Evolutionary conservation across 2,888 invertebrate genomes (phyloP).

Genomic region (Acronicta alni): DNA sequence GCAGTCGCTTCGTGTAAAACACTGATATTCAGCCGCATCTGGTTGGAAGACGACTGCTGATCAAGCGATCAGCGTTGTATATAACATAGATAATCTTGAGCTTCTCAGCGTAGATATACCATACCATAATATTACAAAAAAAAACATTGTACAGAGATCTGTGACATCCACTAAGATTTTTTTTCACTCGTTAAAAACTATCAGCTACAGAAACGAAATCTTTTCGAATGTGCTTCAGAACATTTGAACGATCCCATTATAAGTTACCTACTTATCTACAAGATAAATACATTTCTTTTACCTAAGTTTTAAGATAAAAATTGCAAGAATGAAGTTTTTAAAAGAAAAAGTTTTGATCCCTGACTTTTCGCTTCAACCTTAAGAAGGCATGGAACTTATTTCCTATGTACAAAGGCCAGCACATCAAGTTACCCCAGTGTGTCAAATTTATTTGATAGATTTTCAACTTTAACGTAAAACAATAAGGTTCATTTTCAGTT

Average conservation of each 20-base stretch:
- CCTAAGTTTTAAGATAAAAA: constrained; percentile 28
- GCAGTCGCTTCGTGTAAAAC: too few species aligned
- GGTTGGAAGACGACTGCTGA: too few species aligned
- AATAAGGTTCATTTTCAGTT: too few species aligned
- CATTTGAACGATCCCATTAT: constrained; percentile 51
- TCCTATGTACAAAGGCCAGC: too few species aligned
- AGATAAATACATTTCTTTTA: constrained; percentile 50
- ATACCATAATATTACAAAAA: too few species aligned
- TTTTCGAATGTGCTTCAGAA: constrained; percentile 19
- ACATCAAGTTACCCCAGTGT: too few species aligned
- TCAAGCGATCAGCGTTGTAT: too few species aligned
- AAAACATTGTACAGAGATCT: not conserved
- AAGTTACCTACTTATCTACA: constrained; percentile 56
- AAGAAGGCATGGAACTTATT: not conserved
- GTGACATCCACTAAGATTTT: constrained; percentile 4
- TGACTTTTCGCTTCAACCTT: not conserved
- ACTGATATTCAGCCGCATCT: too few species aligned
- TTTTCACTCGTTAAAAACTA: constrained; percentile 1
- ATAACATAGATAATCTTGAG: too few species aligned
- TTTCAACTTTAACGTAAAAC: too few species aligned
- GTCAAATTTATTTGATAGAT: too few species aligned
- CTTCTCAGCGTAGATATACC: too few species aligned
- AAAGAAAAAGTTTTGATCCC: constrained; percentile 27
- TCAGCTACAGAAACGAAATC: constrained; percentile 7
- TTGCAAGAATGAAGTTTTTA: constrained; percentile 18